Conservation (phyloP, 2,797 vertebrate genomes). For the Propithecus deckenii region DNA sequence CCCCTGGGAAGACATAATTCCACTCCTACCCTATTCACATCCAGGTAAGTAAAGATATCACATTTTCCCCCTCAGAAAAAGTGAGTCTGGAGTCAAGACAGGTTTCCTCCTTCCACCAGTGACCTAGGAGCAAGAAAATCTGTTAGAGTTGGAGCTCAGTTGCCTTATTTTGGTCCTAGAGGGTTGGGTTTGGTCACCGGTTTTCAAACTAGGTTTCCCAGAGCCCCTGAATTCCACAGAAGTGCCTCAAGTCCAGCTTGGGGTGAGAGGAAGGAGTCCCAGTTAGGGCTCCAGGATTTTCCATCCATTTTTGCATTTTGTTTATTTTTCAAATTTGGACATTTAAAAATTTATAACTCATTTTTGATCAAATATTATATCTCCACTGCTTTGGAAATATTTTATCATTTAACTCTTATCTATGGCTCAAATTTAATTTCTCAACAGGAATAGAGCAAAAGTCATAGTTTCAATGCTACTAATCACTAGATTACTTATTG, state of each 20-base stretch:
- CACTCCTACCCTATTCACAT: neutral
- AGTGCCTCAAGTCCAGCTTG: neutral
- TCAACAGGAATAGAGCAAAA: neutral
- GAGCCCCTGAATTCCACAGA: neutral
- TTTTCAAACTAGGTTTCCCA: neutral
- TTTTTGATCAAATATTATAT: neutral
- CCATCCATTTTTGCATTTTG: neutral
- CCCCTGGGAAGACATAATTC: neutral
- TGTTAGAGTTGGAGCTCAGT: neutral
- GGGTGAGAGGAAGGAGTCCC: neutral
- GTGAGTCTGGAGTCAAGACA: neutral
- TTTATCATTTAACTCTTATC: neutral
- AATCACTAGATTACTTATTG: neutral
- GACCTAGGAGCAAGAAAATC: neutral
- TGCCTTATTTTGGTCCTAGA: neutral
- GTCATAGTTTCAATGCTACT: neutral
- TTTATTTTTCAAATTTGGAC: neutral
- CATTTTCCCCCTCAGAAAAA: neutral
- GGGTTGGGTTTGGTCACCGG: neutral
- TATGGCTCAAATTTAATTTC: neutral
- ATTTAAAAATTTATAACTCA: conserved; percentile 15
- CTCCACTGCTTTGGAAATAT: neutral
- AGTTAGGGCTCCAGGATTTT: neutral
- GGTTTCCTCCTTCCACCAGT: neutral
- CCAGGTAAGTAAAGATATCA: neutral